These are phyloP conservation scores for Drosophila ficusphila DNA, from an alignment of 1,140 invertebrate genomes.

Conservation along the genomic window DNA sequence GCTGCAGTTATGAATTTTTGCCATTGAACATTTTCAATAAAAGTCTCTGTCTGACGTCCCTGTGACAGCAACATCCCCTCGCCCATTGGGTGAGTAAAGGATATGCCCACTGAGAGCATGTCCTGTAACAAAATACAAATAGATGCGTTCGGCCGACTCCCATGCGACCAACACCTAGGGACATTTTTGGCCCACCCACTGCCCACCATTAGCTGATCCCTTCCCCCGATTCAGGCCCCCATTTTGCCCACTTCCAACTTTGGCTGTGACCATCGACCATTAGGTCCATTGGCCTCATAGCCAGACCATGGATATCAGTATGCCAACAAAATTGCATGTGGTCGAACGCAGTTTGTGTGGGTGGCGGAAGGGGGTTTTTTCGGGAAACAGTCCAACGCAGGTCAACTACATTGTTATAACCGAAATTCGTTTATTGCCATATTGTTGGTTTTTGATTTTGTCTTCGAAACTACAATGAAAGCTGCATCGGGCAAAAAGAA, in stretches of 20 bases:
- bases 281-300: neutral
- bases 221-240: neutral
- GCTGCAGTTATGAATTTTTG: conserved; percentile 58
- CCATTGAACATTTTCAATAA: conserved; percentile 65
- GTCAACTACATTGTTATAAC: conserved; percentile 49
- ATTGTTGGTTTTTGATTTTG: conserved; percentile 67
- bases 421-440: conserved; percentile 72
- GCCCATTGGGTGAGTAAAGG: conserved; percentile 19
- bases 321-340: conserved; percentile 65
- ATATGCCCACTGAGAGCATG: conserved; percentile 60
- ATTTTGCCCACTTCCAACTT: neutral
- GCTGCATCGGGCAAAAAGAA: neutral
- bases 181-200: conserved; percentile 3
- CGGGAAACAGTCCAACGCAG: neutral
- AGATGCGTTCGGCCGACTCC: conserved; percentile 31
- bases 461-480: conserved; percentile 39
- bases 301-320: conserved; percentile 10
- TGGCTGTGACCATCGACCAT: neutral
- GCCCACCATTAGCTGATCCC: neutral
- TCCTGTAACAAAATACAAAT: conserved; percentile 73
- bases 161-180: conserved; percentile 57
- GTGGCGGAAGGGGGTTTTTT: neutral
- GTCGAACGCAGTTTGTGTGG: conserved; percentile 53
- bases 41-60: conserved; percentile 20
- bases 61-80: neutral